Percentiles rank a stretch among this genome's conserved stretches.
phyloP scores from a whole-genome alignment of 2,888 invertebrate species.

The Pheosia gnoma region DNA sequence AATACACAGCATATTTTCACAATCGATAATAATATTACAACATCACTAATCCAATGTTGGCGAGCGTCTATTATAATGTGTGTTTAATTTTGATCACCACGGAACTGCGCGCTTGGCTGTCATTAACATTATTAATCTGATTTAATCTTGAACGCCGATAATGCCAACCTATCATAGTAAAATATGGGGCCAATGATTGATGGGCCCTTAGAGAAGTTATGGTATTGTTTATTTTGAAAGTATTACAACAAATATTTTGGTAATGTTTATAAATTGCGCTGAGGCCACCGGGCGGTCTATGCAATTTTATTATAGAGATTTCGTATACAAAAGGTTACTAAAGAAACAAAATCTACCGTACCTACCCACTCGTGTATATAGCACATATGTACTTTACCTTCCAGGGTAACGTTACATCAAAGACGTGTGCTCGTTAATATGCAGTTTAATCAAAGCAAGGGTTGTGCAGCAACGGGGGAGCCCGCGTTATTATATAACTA shows the following conservation, averaged over 20 bases:
- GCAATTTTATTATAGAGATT: too few species aligned
- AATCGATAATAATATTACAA: conserved; percentile 3
- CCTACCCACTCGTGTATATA: too few species aligned
- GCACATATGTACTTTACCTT: background rate
- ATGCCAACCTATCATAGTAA: background rate
- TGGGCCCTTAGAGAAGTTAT: background rate
- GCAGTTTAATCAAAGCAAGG: conserved; percentile 2
- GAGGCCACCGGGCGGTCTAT: too few species aligned
- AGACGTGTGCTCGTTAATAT: conserved; percentile 1
- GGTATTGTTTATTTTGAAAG: too few species aligned
- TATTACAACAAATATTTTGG: too few species aligned
- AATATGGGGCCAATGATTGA: background rate
- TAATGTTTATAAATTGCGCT: too few species aligned
- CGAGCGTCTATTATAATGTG: conserved; percentile 20
- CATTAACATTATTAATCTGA: conserved; percentile 21
- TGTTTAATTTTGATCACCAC: conserved; percentile 28
- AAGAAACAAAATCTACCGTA: too few species aligned
- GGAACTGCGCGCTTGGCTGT: conserved; percentile 14
- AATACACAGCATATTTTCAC: conserved; percentile 7
- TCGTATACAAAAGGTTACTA: too few species aligned
- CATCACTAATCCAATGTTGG: conserved; percentile 19
- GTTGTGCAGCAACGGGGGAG: background rate
- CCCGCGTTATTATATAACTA: background rate
- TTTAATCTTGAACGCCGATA: background rate
- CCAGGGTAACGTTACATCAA: background rate